These are phyloP conservation scores for Holothuria glaberrima DNA, from an alignment of 35 echinoderm and acorn worm genomes.

Conservation along the genomic window DNA sequence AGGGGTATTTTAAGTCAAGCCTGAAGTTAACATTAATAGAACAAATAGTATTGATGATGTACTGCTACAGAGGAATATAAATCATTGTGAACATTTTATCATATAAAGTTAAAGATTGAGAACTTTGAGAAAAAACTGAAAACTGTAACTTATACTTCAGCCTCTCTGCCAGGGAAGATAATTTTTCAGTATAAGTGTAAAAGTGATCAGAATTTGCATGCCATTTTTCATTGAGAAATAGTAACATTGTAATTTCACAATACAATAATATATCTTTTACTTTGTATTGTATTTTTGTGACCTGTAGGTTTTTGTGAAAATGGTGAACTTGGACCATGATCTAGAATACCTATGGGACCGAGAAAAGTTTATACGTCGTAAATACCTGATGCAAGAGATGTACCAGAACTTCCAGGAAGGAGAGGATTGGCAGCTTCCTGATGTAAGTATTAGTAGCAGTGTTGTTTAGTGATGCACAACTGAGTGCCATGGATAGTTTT, in stretches of 20 bases:
- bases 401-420: conserved; percentile 95
- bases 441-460: conserved; percentile 63
- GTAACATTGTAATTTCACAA: neutral
- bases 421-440: conserved; percentile 91
- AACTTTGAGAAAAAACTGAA: too few species aligned
- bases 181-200: conserved; percentile 70
- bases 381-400: conserved; percentile 99
- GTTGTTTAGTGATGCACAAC: too few species aligned
- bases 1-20: too few species aligned
- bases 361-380: conserved; percentile 88
- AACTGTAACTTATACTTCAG: neutral
- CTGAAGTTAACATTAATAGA: too few species aligned
- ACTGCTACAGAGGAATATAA: too few species aligned
- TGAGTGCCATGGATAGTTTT: too few species aligned
- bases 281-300: neutral
- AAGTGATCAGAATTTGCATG: neutral
- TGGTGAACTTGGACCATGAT: conserved; percentile 78
- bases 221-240: neutral
- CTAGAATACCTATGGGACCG: conserved; percentile 90
- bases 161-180: conserved; percentile 63
- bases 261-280: neutral
- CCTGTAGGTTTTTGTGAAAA: conserved; percentile 84
- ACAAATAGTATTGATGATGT: too few species aligned
- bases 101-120: too few species aligned
- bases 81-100: too few species aligned